Evolutionary conservation across 1,140 invertebrate genomes (phyloP).

Genomic region (Ridgeia piscesae): DNA sequence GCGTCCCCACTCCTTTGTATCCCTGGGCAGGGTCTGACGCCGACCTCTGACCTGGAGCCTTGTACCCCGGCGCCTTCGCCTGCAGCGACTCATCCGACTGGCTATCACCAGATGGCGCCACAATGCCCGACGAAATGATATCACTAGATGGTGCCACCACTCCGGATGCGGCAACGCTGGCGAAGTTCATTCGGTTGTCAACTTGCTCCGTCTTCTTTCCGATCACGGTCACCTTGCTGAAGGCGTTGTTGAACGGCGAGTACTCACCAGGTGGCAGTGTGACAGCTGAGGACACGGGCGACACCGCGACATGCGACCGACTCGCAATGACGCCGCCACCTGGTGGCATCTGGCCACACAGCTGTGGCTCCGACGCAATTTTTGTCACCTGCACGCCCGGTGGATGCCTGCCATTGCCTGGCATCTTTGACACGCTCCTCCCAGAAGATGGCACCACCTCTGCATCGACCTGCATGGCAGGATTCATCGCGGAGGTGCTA

Average conservation of each 20-base stretch:
- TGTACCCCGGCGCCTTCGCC: slow-evolving; percentile 54
- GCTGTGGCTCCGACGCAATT: neutral
- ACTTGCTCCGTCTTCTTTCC: slow-evolving; percentile 65
- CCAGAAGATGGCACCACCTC: neutral
- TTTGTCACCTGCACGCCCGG: slow-evolving; percentile 19
- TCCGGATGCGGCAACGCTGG: slow-evolving; percentile 70
- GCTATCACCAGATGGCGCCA: slow-evolving; percentile 56
- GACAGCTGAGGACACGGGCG: slow-evolving; percentile 57
- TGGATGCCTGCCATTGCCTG: slow-evolving; percentile 29
- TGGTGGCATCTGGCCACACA: neutral
- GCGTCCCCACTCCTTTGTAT: neutral
- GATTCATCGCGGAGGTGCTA: slow-evolving; percentile 22
- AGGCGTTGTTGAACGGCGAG: slow-evolving; percentile 76
- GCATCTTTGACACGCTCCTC: slow-evolving; percentile 13
- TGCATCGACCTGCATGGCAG: neutral
- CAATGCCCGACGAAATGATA: slow-evolving; percentile 64
- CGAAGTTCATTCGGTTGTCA: slow-evolving; percentile 72
- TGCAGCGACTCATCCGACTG: slow-evolving; percentile 38
- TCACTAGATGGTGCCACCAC: slow-evolving; percentile 54
- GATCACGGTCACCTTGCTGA: slow-evolving; percentile 69
- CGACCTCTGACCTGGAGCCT: slow-evolving; percentile 38
- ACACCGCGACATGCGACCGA: slow-evolving; percentile 32
- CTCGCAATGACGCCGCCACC: neutral
- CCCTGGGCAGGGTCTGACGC: slow-evolving; percentile 29
- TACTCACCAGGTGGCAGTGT: slow-evolving; percentile 63